A percentile compares a stretch with the other conserved stretches of the same genome.
These are phyloP conservation scores for Ridgeia piscesae DNA, from an alignment of 1,140 invertebrate species.

Conservation along the genomic window DNA sequence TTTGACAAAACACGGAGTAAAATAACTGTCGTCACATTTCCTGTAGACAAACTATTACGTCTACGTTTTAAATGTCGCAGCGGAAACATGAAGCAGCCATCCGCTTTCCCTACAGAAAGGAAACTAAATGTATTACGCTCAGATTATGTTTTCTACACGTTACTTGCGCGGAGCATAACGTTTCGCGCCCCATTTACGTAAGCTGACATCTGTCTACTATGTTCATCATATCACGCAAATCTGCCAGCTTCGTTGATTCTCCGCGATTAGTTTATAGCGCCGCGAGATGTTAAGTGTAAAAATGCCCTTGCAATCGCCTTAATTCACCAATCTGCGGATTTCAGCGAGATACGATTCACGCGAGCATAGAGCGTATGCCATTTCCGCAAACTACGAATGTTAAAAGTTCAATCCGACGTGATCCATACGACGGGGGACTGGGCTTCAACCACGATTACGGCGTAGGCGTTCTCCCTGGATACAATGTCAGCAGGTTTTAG, in stretches of 20 bases:
- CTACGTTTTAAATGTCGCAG: too few relatives aligned
- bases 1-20: too few relatives aligned
- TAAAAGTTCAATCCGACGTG: background rate
- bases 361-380: too few relatives aligned
- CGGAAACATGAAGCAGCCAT: too few relatives aligned
- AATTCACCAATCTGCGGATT: background rate
- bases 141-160: background rate
- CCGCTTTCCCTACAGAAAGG: too few relatives aligned
- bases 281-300: background rate
- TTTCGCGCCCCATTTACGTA: too few relatives aligned
- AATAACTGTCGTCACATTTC: too few relatives aligned
- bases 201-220: too few relatives aligned
- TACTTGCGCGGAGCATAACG: too few relatives aligned
- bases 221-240: background rate
- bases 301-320: background rate
- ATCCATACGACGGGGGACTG: background rate
- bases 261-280: background rate
- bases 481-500: background rate
- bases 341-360: background rate
- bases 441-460: background rate
- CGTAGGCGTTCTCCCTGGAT: background rate
- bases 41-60: too few relatives aligned
- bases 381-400: background rate
- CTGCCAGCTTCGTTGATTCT: background rate
- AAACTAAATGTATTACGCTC: too few relatives aligned